Base-by-base conservation (phyloP, 2,888 invertebrate species). In the Oligia fasciuncula region DNA sequence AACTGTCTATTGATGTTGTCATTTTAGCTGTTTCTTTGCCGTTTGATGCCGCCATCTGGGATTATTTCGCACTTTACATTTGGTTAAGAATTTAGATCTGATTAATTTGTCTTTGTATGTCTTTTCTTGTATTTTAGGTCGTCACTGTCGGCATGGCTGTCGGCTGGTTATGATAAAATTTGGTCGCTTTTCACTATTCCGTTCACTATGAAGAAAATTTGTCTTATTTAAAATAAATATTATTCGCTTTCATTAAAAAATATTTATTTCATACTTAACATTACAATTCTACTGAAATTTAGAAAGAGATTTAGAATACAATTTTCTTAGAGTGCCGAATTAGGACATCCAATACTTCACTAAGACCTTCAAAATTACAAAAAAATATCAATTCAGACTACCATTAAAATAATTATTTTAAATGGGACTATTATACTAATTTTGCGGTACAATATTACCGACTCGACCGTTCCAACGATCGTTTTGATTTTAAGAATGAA, bases 1-100 rank as follows among this genome's bases (percentile, higher is more conserved):
- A 91, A 88, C 97, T 97, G 92, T 97, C 97, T 79, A 95, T 93
- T 9, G 97, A 97, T 0, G 96, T 92, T 11, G 97, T 95, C 91
- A 96, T 94, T 94, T 96, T 96, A 2, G 94, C 91, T 89, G 93
- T 95, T 80, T 96, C 96, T 86, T 95, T 95, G 0, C 95, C 96
- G 90, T 95, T 97, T 14, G 96, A 94, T 0, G 96, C 96, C 84
- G 97, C 96, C 95, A 97, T 97, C 70, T 93, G 93, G 82, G 29
- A 79, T 90, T 87, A 29, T 80, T 76, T 49, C 66, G 29, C 46
- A 73, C 80, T 75, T 72, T 13, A 68, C 9, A 46, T 76, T 60
- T 23, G 46, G 5, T 40, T 72, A 72, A 40, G 1, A 63, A 43
- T 80, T 62, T 23, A 4, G 8, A 63, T 63, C 46, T 66, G 2